A percentile compares a stretch with the other conserved stretches of the same genome.
phyloP scores from a whole-genome alignment of 2,797 vertebrate genomes.

The Alca torda region DNA sequence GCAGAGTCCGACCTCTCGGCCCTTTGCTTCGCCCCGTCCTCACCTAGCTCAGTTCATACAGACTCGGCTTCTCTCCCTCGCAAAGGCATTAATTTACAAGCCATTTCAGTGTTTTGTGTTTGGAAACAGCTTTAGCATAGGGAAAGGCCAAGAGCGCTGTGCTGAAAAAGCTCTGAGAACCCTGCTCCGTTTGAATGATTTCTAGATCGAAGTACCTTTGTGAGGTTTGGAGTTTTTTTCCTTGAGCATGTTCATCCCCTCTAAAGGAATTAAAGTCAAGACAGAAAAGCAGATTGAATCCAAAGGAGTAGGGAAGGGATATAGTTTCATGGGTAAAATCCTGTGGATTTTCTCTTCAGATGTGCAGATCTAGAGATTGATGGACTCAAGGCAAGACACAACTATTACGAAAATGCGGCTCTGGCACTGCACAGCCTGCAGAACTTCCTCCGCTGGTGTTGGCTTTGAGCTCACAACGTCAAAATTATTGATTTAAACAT shows the following conservation, averaged over 20 bases:
- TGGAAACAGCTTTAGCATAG: background rate
- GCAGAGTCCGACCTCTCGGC: background rate
- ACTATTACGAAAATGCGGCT: background rate
- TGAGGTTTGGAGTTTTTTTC: background rate
- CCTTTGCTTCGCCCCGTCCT: background rate
- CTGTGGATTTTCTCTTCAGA: background rate
- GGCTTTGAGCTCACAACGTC: background rate
- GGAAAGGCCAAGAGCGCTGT: background rate
- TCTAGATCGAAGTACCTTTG: background rate
- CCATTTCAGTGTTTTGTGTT: background rate
- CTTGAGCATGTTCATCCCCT: background rate
- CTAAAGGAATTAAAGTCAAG: background rate
- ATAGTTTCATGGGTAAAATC: background rate
- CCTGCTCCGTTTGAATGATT: background rate
- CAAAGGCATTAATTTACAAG: background rate
- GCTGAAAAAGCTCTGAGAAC: background rate
- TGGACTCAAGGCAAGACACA: background rate
- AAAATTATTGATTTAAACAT: slow-evolving; percentile 31
- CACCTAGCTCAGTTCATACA: background rate
- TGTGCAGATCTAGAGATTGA: background rate
- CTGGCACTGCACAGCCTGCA: background rate
- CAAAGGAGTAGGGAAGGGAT: background rate
- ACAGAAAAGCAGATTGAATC: background rate
- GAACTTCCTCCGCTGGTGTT: background rate
- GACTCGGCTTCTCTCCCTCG: background rate